Conservation (phyloP, 2,113 vertebrate species). For the Echinops telfairi region DNA sequence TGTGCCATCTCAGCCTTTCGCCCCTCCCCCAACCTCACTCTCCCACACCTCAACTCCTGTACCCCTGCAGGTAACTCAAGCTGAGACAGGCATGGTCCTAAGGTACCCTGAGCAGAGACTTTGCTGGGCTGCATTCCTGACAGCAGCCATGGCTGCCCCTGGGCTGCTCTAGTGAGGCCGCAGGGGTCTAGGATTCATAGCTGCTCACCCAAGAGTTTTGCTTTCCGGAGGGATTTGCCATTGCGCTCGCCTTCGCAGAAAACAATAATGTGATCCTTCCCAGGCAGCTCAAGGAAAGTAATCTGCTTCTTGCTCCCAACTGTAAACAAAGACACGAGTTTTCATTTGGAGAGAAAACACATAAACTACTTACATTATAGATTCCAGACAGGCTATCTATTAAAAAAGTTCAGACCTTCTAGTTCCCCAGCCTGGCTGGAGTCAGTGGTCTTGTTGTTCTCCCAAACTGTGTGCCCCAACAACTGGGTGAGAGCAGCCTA, state of each 20-base stretch:
- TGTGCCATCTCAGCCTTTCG: background rate
- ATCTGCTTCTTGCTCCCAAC: background rate
- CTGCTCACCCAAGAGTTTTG: constrained; percentile 55
- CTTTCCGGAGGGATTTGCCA: fast-evolving
- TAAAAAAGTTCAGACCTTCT: too few species aligned
- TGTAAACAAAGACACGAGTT: fast-evolving
- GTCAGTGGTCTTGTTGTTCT: background rate
- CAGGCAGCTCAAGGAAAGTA: too few species aligned
- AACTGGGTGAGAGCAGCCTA: too few species aligned
- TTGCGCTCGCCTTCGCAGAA: background rate
- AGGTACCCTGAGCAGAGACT: background rate
- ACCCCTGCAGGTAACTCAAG: background rate
- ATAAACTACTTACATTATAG: background rate
- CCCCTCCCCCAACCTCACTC: background rate
- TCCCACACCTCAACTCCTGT: too few species aligned
- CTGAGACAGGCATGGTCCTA: background rate
- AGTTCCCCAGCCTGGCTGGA: too few species aligned
- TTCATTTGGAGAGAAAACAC: background rate
- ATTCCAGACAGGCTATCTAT: background rate
- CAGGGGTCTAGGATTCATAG: fast-evolving
- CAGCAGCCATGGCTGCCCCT: background rate
- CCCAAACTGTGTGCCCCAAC: too few species aligned
- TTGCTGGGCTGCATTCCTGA: background rate
- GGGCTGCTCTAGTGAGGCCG: background rate
- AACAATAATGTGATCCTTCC: background rate